Evolutionary conservation across 2,797 vertebrate species (phyloP).

Genomic region (Poeciliopsis paucimaculata): DNA sequence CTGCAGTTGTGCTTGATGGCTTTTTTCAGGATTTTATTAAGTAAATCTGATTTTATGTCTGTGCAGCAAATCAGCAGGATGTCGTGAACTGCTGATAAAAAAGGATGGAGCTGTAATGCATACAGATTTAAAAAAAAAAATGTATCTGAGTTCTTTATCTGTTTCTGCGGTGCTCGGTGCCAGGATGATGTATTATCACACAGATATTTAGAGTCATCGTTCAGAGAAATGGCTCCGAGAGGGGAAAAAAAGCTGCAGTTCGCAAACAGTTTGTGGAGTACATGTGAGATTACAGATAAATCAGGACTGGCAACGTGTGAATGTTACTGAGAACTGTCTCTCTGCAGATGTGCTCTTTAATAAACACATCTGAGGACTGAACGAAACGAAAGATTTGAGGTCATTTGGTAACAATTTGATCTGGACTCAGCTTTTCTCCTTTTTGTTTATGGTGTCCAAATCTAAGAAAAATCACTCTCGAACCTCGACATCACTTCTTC

Average conservation of each 20-base stretch:
- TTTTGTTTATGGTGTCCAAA: neutral
- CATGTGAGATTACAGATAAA: neutral
- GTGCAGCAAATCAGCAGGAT: constrained; percentile 16
- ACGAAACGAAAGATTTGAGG: neutral
- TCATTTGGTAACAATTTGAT: neutral
- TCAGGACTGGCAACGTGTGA: neutral
- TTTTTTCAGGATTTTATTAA: constrained; percentile 6
- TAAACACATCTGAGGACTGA: neutral
- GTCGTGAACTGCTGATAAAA: neutral
- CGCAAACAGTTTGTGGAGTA: neutral
- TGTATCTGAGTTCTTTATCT: neutral
- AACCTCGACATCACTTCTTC: neutral
- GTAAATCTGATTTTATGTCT: constrained; percentile 6
- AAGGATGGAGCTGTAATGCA: neutral
- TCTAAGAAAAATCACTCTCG: neutral
- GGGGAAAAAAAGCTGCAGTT: constrained; percentile 3
- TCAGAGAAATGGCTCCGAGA: neutral
- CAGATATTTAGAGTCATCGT: neutral
- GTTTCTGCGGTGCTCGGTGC: neutral
- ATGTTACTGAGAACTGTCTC: neutral
- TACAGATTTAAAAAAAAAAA: neutral
- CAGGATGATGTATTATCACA: constrained; percentile 3
- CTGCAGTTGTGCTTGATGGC: constrained; percentile 7
- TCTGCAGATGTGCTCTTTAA: constrained; percentile 7
- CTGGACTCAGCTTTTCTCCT: neutral